Evolutionary conservation across 1,140 invertebrate species (phyloP).

Genomic region (Ptiloglossa arizonensis): DNA sequence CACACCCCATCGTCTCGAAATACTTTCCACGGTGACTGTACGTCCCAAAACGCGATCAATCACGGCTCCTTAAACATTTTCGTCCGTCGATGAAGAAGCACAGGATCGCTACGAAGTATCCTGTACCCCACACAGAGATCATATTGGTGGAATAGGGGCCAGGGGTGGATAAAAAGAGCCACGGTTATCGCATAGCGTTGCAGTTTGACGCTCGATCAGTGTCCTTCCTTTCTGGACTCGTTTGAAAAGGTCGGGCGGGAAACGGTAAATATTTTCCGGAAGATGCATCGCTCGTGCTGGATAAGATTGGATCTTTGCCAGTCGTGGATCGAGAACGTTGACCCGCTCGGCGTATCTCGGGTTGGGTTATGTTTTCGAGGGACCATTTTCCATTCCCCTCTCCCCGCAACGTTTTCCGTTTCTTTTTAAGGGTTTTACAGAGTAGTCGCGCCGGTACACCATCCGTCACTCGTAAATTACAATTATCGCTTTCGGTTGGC

Average conservation of each 20-base stretch:
- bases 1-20: no score
- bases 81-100: background rate
- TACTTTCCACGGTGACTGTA: no score
- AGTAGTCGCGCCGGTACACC: background rate
- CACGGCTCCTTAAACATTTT: background rate
- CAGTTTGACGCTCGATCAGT: constrained; percentile 25
- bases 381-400: constrained; percentile 34
- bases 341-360: constrained; percentile 60
- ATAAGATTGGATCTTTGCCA: constrained; percentile 71
- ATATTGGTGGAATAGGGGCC: no score
- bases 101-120: background rate
- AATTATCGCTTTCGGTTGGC: constrained; percentile 6
- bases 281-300: constrained; percentile 58
- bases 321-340: constrained; percentile 68
- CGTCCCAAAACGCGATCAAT: background rate
- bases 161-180: no score
- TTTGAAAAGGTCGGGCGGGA: constrained; percentile 57
- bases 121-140: background rate
- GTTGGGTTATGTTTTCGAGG: constrained; percentile 48
- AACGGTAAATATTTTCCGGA: constrained; percentile 71
- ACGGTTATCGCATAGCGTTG: background rate
- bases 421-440: background rate
- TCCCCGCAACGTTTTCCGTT: background rate
- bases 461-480: constrained; percentile 25
- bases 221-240: background rate